Base-by-base conservation (phyloP, 2,113 vertebrate genomes). In the Pampusana beccarii region DNA sequence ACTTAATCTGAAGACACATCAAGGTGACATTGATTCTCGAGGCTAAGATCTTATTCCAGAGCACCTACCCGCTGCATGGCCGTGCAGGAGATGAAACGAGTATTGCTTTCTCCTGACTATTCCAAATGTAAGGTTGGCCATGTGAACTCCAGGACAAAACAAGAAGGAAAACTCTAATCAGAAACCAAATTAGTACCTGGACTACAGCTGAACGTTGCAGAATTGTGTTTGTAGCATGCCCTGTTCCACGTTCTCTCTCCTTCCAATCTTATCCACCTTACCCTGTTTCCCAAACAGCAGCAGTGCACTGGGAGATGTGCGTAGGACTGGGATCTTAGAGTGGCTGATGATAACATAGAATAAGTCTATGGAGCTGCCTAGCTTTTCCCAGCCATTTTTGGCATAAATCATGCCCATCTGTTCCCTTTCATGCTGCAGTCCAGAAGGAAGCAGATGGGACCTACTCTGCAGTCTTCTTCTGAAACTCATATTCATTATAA, bases 381-480 rank as follows among this genome's bases (percentile, higher is more conserved):
- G 46, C 33, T 60, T 91, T 69, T 96, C 69, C 34, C 84, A 94
- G 79, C 42, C 69, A 40, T 88, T 91, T 90, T 75, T 93, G 89
- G 95, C 95, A 93, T 57, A 82, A 71, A 64, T 95, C 38, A 33
- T 71, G 73, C 36, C 95, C 96, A 97, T 97, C 97, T 97, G 97
- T 92, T 97, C 93, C 57, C 64, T 67, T 94, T 96, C 77, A 75
- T 75, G 62, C 81, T 78, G 44, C 70, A 87, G 74, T 96, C 96
- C 95, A 96, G 90, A 93, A 62, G 83, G 53, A 87, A 97, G 81
- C 97, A 97, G 96, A 97, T 97, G 96, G 94, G 90, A 78, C 70
- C 82, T 85, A 83, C 81, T 92, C 95, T 65, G 44, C 56, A 94
- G 58, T 81, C 88, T 78, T 96, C 81, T 96, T 85, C 84, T 87